Conservation (phyloP, 1,140 invertebrate genomes). For the Drosophila trapezifrons region DNA sequence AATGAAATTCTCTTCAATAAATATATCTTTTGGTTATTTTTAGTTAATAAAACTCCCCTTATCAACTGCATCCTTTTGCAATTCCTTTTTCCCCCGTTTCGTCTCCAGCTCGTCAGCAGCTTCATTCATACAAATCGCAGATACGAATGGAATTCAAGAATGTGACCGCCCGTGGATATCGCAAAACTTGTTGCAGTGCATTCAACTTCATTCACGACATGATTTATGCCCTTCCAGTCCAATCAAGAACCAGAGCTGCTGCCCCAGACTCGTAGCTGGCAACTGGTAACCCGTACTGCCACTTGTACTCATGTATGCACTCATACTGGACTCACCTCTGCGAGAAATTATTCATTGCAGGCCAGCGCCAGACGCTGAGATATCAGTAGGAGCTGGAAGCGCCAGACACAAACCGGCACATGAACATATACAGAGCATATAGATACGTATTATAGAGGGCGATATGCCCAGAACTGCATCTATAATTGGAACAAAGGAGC, state of each 20-base stretch:
- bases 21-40: constrained; percentile 1
- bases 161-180: constrained; percentile 44
- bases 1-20: neutral
- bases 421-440: constrained; percentile 31
- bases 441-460: constrained; percentile 25
- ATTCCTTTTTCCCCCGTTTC: constrained; percentile 1
- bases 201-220: constrained; percentile 54
- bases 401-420: constrained; percentile 81
- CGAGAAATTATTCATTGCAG: constrained; percentile 43
- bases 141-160: constrained; percentile 43
- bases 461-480: constrained; percentile 55
- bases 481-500: constrained; percentile 79
- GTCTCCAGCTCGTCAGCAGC: neutral
- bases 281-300: constrained; percentile 8
- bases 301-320: constrained; percentile 13
- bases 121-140: constrained; percentile 19
- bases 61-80: neutral
- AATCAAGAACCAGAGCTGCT: constrained; percentile 26
- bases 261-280: constrained; percentile 30
- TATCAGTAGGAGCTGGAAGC: constrained; percentile 56
- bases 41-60: neutral
- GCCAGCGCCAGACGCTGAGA: constrained; percentile 40
- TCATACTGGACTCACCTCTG: constrained; percentile 29
- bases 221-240: constrained; percentile 48
- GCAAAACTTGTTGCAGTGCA: constrained; percentile 45